Evolutionary conservation across 2,113 vertebrate genomes (phyloP).

Genomic region (Grallaria varia): DNA sequence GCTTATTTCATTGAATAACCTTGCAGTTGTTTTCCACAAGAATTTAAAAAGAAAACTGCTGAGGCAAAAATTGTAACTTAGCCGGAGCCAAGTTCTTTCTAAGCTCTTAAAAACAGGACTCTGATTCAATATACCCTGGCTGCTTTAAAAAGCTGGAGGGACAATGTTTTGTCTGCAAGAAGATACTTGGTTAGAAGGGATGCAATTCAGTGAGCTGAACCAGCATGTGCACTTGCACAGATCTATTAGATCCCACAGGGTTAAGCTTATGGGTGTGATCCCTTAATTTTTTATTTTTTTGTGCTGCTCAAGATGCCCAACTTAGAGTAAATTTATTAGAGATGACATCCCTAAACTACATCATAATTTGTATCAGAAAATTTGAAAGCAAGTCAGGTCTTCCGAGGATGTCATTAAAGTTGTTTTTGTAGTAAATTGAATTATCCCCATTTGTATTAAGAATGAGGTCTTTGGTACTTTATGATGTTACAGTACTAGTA

Average conservation of each 20-base stretch:
- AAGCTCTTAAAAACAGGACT: background rate
- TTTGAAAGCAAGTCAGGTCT: slow-evolving; percentile 21
- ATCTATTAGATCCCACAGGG: background rate
- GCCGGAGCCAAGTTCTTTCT: background rate
- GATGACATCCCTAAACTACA: background rate
- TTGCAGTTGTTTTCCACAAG: background rate
- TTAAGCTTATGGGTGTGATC: background rate
- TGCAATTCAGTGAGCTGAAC: background rate
- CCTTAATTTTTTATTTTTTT: background rate
- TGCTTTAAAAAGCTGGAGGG: background rate
- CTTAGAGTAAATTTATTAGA: background rate
- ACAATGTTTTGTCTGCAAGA: background rate
- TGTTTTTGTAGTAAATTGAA: slow-evolving; percentile 42
- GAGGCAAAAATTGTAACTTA: background rate
- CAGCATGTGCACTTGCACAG: rapidly evolving
- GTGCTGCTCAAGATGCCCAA: background rate
- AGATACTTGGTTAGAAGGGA: background rate
- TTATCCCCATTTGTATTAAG: slow-evolving; percentile 39
- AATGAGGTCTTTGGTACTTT: background rate
- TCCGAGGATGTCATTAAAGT: background rate
- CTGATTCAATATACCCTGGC: background rate
- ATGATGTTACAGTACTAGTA: background rate
- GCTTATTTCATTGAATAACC: slow-evolving; percentile 30
- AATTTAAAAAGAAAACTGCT: background rate
- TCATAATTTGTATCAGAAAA: slow-evolving; percentile 26